Evolutionary conservation across 2,888 invertebrate species (phyloP).

Genomic region (Euspilapteryx auroguttella): DNA sequence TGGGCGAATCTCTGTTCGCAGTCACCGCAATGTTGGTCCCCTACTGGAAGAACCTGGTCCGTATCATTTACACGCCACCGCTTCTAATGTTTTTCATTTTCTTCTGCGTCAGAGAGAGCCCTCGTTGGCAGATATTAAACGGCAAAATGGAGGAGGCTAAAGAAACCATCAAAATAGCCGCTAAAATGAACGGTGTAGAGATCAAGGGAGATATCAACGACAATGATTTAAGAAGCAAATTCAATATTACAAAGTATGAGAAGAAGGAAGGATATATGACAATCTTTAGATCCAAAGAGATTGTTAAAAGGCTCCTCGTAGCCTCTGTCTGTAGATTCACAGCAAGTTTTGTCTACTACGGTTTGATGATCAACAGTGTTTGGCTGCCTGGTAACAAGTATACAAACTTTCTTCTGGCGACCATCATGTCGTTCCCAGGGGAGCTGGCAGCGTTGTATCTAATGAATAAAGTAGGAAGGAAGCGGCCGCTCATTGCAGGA

Average conservation of each 20-base stretch:
- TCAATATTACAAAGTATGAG: constrained; percentile 21
- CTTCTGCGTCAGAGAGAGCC: constrained; percentile 28
- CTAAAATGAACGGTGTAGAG: constrained; percentile 24
- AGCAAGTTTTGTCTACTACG: constrained; percentile 34
- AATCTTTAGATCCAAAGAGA: constrained; percentile 24
- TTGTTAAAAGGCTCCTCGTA: constrained; percentile 23
- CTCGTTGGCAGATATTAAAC: constrained; percentile 35
- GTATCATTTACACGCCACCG: constrained; percentile 29
- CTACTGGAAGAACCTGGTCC: constrained; percentile 30
- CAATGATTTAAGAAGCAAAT: constrained; percentile 19
- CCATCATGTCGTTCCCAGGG: constrained; percentile 40
- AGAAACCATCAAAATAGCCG: constrained; percentile 17
- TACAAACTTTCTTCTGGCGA: constrained; percentile 30
- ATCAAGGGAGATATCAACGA: constrained; percentile 21
- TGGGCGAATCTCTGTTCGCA: constrained; percentile 32
- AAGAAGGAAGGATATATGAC: constrained; percentile 21
- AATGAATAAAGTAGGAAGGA: constrained; percentile 37
- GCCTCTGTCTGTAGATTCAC: constrained; percentile 23
- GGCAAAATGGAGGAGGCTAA: constrained; percentile 28
- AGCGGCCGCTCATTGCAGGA: constrained; percentile 24
- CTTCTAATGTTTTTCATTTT: constrained; percentile 22
- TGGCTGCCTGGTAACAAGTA: constrained; percentile 38
- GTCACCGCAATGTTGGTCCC: constrained; percentile 29
- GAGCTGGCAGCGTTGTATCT: constrained; percentile 28
- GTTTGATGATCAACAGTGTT: constrained; percentile 35